Base-by-base conservation (phyloP, 2,113 vertebrate genomes). In the Circaetus gallicus region DNA sequence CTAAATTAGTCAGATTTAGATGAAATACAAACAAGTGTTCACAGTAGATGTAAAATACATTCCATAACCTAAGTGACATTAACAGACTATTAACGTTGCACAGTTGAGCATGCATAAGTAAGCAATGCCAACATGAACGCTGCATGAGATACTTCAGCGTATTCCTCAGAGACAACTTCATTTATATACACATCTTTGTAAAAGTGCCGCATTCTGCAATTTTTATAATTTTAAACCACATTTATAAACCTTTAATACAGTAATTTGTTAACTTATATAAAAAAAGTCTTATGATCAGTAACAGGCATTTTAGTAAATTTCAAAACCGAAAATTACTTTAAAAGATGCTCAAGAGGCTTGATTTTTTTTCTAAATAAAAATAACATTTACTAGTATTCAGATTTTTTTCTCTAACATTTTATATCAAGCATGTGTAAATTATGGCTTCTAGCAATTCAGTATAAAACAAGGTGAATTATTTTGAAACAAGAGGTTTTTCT, bases 1-100 rank as follows among this genome's bases (percentile, higher is more conserved):
- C 96, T 84, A 82, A 94, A 97, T 98, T 96, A 97, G 94, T 83
- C 94, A 93, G 74, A 96, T 97, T 92, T 81, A 88, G 83, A 93
- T 82, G 86, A 96, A 93, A 92, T 82, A 82, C 88, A 96, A 95
- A 95, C 95, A 95, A 93, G 87, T 38, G 61, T 56, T 97, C 55
- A 40, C 26, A 81, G 71, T 61, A 85, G 90, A 96, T 82, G 82
- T 72, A 76, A 93, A 97, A 77, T 47, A 56, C 69, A 79, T 88
- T 65, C 93, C 70, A 42, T 62, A 91, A 70, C 89, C 83, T 56
- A 63, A 92, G 76, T 91, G 77, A 85, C 79, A 96, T 82, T 82
- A 88, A 43, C 88, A 82, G 82, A 49, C 73, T 93, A 84, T 73
- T 90, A 93, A 93, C 6, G 3, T 43, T 49, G 86, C 81, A 82